Evolutionary conservation across 2,888 invertebrate species (phyloP).

Genomic region (Phortica okadai): DNA sequence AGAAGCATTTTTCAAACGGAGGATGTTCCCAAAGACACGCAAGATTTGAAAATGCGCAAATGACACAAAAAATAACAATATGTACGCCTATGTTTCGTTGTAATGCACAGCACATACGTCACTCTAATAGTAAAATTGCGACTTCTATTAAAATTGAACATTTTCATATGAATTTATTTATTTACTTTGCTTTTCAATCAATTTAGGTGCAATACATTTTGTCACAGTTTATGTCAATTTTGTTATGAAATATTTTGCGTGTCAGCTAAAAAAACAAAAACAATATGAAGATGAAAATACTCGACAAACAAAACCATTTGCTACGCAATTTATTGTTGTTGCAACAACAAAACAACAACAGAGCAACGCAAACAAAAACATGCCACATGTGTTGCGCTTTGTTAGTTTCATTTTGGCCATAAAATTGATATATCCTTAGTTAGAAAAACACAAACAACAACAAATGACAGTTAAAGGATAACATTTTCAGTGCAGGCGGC

Average conservation of each 20-base stretch:
- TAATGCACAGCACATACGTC: too few relatives aligned
- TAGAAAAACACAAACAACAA: conserved; percentile 26
- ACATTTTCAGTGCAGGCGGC: background rate
- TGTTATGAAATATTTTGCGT: conserved; percentile 16
- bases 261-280: conserved; percentile 39
- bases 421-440: conserved; percentile 67
- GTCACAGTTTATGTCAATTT: background rate
- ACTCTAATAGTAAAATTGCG: too few relatives aligned
- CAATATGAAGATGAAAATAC: conserved; percentile 31
- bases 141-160: too few relatives aligned
- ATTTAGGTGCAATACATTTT: background rate
- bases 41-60: too few relatives aligned
- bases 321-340: conserved; percentile 25
- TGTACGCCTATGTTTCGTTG: too few relatives aligned
- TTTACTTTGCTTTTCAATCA: too few relatives aligned
- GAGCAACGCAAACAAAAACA: conserved; percentile 12
- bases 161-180: too few relatives aligned
- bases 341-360: conserved; percentile 2
- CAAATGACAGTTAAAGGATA: conserved; percentile 32
- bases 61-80: too few relatives aligned
- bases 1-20: too few relatives aligned
- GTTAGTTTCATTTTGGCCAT: conserved; percentile 52
- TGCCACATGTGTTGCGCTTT: conserved; percentile 55
- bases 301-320: conserved; percentile 39
- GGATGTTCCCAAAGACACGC: too few relatives aligned